These are phyloP conservation scores for Arion vulgaris DNA, from an alignment of 1,140 invertebrate genomes.

Conservation along the genomic window DNA sequence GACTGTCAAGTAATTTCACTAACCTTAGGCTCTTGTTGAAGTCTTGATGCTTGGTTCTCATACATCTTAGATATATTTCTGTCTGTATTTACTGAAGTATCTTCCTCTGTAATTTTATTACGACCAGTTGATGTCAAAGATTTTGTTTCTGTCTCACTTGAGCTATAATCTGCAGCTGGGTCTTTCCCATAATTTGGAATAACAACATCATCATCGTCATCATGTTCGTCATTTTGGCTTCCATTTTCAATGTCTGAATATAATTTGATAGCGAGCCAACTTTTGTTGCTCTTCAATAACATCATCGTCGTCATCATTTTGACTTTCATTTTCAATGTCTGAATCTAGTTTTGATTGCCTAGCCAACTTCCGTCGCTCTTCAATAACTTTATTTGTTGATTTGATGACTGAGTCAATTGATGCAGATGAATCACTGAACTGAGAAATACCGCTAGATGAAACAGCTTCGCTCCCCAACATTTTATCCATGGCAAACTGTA, in stretches of 20 bases:
- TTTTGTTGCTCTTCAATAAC: background rate
- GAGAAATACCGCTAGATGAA: background rate
- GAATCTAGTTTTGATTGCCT: background rate
- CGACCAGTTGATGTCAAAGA: background rate
- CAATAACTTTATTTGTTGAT: background rate
- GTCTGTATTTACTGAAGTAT: too few species aligned
- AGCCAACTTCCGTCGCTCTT: background rate
- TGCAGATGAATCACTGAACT: background rate
- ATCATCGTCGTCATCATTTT: background rate
- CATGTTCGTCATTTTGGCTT: background rate
- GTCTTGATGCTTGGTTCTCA: too few species aligned
- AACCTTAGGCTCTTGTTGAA: too few species aligned
- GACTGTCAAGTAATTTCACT: too few species aligned
- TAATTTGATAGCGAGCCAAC: too few species aligned
- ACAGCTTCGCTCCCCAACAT: background rate
- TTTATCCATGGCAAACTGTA: background rate
- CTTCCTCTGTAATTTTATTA: too few species aligned
- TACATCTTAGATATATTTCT: too few species aligned
- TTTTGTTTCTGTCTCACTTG: background rate
- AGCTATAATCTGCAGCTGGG: background rate
- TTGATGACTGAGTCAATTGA: background rate
- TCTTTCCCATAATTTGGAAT: background rate
- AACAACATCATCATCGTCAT: slow-evolving; percentile 27
- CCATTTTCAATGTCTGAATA: background rate
- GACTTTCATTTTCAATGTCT: background rate